Evolutionary conservation across 2,113 vertebrate species (phyloP).

Genomic region (Empidonax traillii): DNA sequence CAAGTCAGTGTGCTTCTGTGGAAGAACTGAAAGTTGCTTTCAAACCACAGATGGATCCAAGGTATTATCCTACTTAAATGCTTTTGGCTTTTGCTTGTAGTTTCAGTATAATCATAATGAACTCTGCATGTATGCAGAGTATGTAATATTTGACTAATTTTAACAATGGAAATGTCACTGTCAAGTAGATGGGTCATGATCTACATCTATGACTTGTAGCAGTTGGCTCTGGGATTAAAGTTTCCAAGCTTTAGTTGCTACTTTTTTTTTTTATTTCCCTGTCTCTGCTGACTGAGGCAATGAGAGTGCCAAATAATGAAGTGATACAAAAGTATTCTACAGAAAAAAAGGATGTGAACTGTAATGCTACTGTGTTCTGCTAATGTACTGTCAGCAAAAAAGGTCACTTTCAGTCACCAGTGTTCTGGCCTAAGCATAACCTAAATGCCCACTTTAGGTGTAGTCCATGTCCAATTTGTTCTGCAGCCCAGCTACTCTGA

Average conservation of each 20-base stretch:
- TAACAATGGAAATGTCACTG: background rate
- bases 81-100: background rate
- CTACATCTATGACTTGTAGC: background rate
- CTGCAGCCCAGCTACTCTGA: background rate
- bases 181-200: background rate
- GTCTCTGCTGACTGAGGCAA: background rate
- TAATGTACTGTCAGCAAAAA: background rate
- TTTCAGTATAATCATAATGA: background rate
- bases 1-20: slow-evolving; percentile 86
- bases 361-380: background rate
- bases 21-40: slow-evolving; percentile 88
- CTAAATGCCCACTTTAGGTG: background rate
- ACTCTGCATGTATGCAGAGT: background rate
- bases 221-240: background rate
- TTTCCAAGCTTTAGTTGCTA: background rate
- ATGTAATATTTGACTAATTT: background rate
- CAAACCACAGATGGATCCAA: slow-evolving; percentile 91
- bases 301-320: background rate
- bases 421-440: background rate
- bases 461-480: background rate
- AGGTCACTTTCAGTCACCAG: background rate
- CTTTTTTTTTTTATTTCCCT: background rate
- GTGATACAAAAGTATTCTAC: background rate
- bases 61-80: slow-evolving; percentile 67
- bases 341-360: background rate